Evolutionary conservation across 2,888 invertebrate species (phyloP).

Genomic region (Zygaena filipendulae): DNA sequence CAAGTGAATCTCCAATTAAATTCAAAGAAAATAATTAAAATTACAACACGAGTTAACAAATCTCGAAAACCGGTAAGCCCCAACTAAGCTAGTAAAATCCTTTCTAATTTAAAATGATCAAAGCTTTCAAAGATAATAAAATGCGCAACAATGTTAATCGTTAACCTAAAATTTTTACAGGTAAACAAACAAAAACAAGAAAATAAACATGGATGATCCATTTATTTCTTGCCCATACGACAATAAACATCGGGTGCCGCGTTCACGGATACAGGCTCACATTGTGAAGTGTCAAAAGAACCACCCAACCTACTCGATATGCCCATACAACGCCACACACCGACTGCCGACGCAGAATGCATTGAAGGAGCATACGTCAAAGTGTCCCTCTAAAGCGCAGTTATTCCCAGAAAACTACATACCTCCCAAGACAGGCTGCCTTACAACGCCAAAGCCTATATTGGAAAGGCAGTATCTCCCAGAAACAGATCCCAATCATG

Average conservation of each 20-base stretch:
- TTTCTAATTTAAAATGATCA: too few species aligned
- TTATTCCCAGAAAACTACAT: slow-evolving; percentile 19
- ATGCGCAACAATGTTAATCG: too few species aligned
- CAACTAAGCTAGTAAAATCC: too few species aligned
- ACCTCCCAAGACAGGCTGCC: slow-evolving; percentile 10
- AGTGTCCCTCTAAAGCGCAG: slow-evolving; percentile 21
- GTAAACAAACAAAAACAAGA: too few species aligned
- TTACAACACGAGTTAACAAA: too few species aligned
- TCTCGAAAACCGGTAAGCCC: too few species aligned
- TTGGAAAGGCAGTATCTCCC: slow-evolving; percentile 24
- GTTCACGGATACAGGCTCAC: slow-evolving; percentile 61
- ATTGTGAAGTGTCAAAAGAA: slow-evolving; percentile 62
- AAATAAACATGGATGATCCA: slow-evolving; percentile 28
- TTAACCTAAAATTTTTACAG: too few species aligned
- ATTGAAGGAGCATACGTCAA: slow-evolving; percentile 24
- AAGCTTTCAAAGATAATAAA: too few species aligned
- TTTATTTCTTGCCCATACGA: slow-evolving; percentile 67
- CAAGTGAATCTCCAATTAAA: too few species aligned
- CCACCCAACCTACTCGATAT: slow-evolving; percentile 44
- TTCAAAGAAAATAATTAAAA: too few species aligned
- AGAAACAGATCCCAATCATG: slow-evolving; percentile 30
- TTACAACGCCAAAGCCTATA: slow-evolving; percentile 20
- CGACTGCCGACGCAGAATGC: slow-evolving; percentile 46
- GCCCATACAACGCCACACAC: slow-evolving; percentile 68
- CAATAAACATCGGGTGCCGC: slow-evolving; percentile 49